A percentile compares a stretch with the other conserved stretches of the same genome.
These are phyloP conservation scores for Neomorphus geoffroyi DNA, from an alignment of 2,797 vertebrate species.

Conservation along the genomic window DNA sequence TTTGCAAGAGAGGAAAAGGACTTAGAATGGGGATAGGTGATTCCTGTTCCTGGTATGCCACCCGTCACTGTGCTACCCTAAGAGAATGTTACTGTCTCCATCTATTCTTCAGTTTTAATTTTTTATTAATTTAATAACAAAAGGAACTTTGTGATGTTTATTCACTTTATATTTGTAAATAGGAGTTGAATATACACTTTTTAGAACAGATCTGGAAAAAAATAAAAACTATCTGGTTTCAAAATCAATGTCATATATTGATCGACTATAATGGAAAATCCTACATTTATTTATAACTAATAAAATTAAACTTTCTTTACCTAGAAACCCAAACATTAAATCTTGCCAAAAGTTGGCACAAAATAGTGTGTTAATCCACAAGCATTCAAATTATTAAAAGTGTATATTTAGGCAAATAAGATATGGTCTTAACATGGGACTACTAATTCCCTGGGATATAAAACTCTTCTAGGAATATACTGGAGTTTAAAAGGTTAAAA, in stretches of 20 bases:
- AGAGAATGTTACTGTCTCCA: not conserved
- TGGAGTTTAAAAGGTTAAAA: not conserved
- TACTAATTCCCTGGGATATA: not conserved
- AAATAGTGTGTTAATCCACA: not conserved
- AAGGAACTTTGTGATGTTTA: not conserved
- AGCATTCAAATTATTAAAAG: not conserved
- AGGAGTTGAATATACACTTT: not conserved
- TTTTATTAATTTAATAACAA: not conserved
- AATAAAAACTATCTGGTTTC: not conserved
- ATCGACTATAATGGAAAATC: not conserved
- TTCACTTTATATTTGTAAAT: not conserved
- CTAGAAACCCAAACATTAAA: not conserved
- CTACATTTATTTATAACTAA: not conserved
- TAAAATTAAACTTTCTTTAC: not conserved
- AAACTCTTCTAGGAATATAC: not conserved
- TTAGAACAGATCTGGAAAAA: not conserved
- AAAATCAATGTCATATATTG: not conserved
- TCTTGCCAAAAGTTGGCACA: not conserved
- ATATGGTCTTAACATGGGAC: not conserved
- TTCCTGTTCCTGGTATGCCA: not conserved
- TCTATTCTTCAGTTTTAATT: not conserved
- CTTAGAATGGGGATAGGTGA: fast-evolving
- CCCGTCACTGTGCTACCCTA: not conserved
- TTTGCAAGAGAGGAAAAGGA: not conserved
- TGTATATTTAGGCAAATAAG: not conserved